Evolutionary conservation across 2,888 invertebrate species (phyloP).

Genomic region (Amblyjoppa fuscipennis): DNA sequence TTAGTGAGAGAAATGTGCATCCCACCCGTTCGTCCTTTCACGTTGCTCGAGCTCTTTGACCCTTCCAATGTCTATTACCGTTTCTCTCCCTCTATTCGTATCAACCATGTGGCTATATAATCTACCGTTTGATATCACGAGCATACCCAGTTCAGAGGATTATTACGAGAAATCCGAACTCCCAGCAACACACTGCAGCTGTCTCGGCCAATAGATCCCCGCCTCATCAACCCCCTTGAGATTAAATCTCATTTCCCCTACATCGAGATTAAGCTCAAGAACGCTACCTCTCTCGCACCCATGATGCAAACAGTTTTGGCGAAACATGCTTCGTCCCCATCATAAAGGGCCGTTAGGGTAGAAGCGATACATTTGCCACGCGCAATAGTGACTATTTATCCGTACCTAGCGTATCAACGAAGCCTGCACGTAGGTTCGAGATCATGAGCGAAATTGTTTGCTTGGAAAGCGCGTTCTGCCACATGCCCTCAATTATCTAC

Average conservation of each 20-base stretch:
- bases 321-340: not conserved
- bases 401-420: not conserved
- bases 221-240: conserved; percentile 28
- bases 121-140: conserved; percentile 46
- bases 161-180: conserved; percentile 17
- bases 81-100: conserved; percentile 20
- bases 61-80: conserved; percentile 7
- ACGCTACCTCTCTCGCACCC: not conserved
- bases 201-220: conserved; percentile 29
- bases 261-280: conserved; percentile 14
- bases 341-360: not conserved
- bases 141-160: conserved; percentile 35
- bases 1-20: conserved; percentile 42
- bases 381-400: conserved; percentile 30
- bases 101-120: conserved; percentile 10
- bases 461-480: not conserved
- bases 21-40: conserved; percentile 40
- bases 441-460: conserved; percentile 30
- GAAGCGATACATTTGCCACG: not conserved
- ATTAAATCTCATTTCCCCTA: conserved; percentile 41
- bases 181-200: conserved; percentile 12
- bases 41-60: conserved; percentile 34
- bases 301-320: not conserved
- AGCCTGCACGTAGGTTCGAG: conserved; percentile 5
- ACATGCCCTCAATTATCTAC: conserved; percentile 27